A percentile compares a stretch with the other conserved stretches of the same genome.
phyloP scores from a whole-genome alignment of 1,140 invertebrate genomes.

The Coptotermes formosanus region DNA sequence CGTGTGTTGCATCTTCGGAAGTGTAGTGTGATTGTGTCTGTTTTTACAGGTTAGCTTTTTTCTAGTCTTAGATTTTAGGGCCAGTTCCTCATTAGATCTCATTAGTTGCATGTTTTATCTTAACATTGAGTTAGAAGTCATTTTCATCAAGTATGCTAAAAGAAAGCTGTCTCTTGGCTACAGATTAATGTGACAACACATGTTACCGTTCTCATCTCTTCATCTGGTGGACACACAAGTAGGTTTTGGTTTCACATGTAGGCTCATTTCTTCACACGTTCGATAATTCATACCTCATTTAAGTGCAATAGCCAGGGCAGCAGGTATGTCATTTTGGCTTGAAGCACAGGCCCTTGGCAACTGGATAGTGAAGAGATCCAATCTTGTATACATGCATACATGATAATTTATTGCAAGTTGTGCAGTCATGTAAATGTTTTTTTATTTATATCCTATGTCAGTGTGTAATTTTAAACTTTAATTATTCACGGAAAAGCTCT shows the following conservation, averaged over 20 bases:
- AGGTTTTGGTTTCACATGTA: neutral
- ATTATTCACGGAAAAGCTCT: too few species aligned
- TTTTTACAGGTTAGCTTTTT: neutral
- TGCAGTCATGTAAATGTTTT: too few species aligned
- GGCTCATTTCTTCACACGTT: neutral
- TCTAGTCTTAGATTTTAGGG: conserved; percentile 4
- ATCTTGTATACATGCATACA: neutral
- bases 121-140: neutral
- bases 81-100: neutral
- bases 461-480: too few species aligned
- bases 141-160: neutral
- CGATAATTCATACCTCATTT: too few species aligned
- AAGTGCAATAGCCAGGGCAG: neutral
- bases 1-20: neutral
- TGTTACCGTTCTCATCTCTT: neutral
- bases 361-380: neutral
- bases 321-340: neutral
- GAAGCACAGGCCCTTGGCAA: neutral
- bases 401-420: neutral
- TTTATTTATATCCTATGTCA: too few species aligned
- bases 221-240: neutral
- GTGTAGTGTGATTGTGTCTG: neutral
- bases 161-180: too few species aligned
- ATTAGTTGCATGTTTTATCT: neutral
- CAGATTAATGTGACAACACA: neutral